Conservation (phyloP, 1,140 invertebrate genomes). For the Caenorhabditis briggsae region DNA sequence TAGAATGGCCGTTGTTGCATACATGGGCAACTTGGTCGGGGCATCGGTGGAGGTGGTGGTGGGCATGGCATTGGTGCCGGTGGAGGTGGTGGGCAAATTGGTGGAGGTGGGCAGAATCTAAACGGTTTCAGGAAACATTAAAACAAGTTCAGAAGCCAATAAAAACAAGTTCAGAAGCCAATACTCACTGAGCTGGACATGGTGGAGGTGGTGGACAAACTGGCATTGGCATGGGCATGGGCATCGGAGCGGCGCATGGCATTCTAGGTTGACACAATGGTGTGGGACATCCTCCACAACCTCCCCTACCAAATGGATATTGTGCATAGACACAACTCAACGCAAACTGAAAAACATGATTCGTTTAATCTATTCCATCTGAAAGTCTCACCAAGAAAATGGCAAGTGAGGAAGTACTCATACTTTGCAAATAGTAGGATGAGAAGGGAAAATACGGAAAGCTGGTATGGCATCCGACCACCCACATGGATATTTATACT, state of each 20-base stretch:
- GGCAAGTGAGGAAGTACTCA: neutral
- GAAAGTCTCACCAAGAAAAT: constrained; percentile 14
- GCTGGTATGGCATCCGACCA: constrained; percentile 26
- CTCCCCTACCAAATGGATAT: constrained; percentile 46
- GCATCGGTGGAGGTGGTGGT: constrained; percentile 63
- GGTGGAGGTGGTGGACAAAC: constrained; percentile 59
- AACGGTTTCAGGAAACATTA: neutral
- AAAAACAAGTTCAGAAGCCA: no score
- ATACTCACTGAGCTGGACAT: constrained; percentile 55
- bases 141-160: no score
- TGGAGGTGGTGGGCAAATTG: constrained; percentile 66
- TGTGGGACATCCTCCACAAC: constrained; percentile 54
- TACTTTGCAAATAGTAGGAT: constrained; percentile 13
- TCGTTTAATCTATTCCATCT: neutral
- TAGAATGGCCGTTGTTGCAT: constrained; percentile 60
- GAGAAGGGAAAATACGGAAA: neutral
- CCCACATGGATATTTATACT: constrained; percentile 44
- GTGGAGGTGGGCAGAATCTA: constrained; percentile 64
- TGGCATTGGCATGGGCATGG: constrained; percentile 22
- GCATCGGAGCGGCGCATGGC: constrained; percentile 38
- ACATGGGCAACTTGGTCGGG: constrained; percentile 63
- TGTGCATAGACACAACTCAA: neutral
- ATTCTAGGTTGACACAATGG: constrained; percentile 52
- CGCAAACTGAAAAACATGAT: neutral
- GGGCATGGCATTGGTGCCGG: constrained; percentile 61